These are phyloP conservation scores for Mystacides longicornis DNA, from an alignment of 2,888 invertebrate species.

Conservation along the genomic window DNA sequence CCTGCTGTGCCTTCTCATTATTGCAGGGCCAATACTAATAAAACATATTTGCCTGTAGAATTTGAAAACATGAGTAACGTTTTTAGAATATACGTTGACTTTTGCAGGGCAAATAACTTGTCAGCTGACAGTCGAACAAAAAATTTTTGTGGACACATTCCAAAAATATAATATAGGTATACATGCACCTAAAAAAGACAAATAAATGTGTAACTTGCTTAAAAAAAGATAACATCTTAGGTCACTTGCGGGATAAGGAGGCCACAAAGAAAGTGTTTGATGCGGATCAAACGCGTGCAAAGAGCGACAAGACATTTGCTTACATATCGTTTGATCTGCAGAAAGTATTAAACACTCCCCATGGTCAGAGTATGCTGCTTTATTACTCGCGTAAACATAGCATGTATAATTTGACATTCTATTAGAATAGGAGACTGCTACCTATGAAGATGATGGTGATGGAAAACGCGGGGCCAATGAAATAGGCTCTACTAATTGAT, in stretches of 20 bases:
- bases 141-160: neutral
- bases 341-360: too few relatives aligned
- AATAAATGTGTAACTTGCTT: neutral
- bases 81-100: neutral
- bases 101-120: too few relatives aligned
- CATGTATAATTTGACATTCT: slow-evolving; percentile 3
- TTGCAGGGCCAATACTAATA: neutral
- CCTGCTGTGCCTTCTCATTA: neutral
- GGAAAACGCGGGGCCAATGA: neutral
- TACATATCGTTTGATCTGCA: too few relatives aligned
- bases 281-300: too few relatives aligned
- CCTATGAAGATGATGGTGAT: too few relatives aligned
- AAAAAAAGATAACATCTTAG: too few relatives aligned
- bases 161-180: neutral
- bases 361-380: too few relatives aligned
- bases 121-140: neutral
- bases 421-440: too few relatives aligned
- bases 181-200: neutral
- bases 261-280: too few relatives aligned
- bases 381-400: slow-evolving; percentile 3
- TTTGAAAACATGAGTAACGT: neutral
- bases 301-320: too few relatives aligned
- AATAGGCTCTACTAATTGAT: too few relatives aligned
- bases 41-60: neutral
- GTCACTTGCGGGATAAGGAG: too few relatives aligned